A percentile compares a stretch with the other conserved stretches of the same genome.
These are phyloP conservation scores for Copidosoma aretas DNA, from an alignment of 2,888 invertebrate species.

Conservation along the genomic window DNA sequence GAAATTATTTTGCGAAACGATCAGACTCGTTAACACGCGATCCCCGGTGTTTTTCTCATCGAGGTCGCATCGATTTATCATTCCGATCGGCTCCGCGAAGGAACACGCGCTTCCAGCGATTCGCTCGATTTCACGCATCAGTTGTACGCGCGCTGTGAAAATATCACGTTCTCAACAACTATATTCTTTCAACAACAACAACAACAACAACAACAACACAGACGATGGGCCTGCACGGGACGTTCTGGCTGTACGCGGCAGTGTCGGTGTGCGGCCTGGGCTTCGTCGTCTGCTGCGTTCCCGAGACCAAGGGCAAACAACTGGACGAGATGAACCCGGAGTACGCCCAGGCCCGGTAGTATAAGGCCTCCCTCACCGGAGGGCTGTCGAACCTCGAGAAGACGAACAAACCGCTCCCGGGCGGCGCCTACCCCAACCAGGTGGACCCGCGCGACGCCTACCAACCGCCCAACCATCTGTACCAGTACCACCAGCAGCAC, in stretches of 20 bases:
- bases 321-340: slow-evolving; percentile 86
- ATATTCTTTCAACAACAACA: too few species aligned
- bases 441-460: slow-evolving; percentile 55
- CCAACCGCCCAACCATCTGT: background rate
- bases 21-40: slow-evolving; percentile 4
- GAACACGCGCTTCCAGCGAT: too few species aligned
- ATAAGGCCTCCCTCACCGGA: slow-evolving; percentile 62
- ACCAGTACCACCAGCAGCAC: slow-evolving; percentile 16
- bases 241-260: slow-evolving; percentile 88
- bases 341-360: slow-evolving; percentile 65
- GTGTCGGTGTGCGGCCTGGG: slow-evolving; percentile 82
- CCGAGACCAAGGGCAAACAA: slow-evolving; percentile 90
- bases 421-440: slow-evolving; percentile 55
- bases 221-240: slow-evolving; percentile 78
- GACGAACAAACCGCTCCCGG: slow-evolving; percentile 55
- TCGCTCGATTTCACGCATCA: too few species aligned
- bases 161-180: too few species aligned
- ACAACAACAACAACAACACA: slow-evolving; percentile 60
- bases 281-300: slow-evolving; percentile 85
- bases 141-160: too few species aligned
- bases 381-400: slow-evolving; percentile 59
- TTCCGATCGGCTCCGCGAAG: too few species aligned
- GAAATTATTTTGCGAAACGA: slow-evolving; percentile 8
- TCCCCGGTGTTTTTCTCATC: too few species aligned
- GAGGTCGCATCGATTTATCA: background rate